These are phyloP conservation scores for Stratiolaelaps scimitus DNA, from an alignment of 1,140 invertebrate species.

Conservation along the genomic window DNA sequence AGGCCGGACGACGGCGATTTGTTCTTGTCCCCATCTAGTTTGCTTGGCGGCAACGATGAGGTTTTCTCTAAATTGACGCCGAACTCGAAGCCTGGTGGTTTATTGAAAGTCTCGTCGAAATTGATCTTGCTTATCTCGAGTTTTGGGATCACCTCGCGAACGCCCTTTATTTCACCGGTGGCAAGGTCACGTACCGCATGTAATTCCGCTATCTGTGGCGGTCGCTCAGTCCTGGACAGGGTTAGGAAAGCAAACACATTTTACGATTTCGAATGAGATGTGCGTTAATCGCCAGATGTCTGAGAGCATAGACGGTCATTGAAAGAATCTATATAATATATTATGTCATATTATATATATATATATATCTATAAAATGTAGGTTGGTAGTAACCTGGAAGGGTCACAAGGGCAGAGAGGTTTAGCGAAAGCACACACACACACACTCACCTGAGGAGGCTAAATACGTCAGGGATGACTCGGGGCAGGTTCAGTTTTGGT, in stretches of 20 bases:
- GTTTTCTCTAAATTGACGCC: constrained; percentile 43
- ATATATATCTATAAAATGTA: constrained; percentile 31
- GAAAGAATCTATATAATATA: too few relatives aligned
- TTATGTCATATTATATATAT: too few relatives aligned
- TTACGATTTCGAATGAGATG: too few relatives aligned
- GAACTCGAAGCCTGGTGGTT: constrained; percentile 51
- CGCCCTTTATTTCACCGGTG: constrained; percentile 54
- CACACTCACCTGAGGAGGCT: constrained; percentile 33
- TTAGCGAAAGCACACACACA: too few relatives aligned
- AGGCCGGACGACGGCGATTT: background rate
- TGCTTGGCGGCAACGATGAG: constrained; percentile 43
- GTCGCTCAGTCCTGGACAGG: constrained; percentile 37
- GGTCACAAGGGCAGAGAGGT: too few relatives aligned
- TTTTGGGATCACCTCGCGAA: constrained; percentile 48
- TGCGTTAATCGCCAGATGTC: too few relatives aligned
- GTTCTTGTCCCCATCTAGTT: constrained; percentile 44
- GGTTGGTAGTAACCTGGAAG: too few relatives aligned
- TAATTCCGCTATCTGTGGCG: constrained; percentile 39
- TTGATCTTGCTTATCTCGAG: background rate
- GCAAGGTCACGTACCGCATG: constrained; percentile 54
- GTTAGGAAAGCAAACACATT: too few relatives aligned
- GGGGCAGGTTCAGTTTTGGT: constrained; percentile 49
- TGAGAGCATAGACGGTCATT: too few relatives aligned
- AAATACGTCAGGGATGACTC: constrained; percentile 48
- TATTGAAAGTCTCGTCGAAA: constrained; percentile 45